These are phyloP conservation scores for Orientallactaga sibirica DNA, from an alignment of 2,797 vertebrate genomes.

Conservation along the genomic window DNA sequence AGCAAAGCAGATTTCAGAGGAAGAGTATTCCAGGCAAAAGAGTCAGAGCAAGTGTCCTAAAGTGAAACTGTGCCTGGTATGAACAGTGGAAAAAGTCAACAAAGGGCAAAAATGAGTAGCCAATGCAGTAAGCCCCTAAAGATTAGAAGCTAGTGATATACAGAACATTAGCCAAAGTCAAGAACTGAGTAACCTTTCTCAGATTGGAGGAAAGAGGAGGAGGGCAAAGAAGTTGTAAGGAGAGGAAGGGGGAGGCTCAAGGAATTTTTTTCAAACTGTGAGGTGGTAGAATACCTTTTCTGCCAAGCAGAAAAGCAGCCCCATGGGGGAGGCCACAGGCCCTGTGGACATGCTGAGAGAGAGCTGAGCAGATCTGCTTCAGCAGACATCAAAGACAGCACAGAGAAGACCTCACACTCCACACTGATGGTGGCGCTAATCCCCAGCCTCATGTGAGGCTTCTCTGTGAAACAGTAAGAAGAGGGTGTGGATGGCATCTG, in stretches of 20 bases:
- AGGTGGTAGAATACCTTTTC: background rate
- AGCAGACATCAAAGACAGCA: background rate
- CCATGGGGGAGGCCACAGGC: background rate
- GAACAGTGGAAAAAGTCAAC: background rate
- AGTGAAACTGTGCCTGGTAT: background rate
- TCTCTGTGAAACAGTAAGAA: background rate
- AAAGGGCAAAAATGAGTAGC: background rate
- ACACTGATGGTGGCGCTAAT: background rate
- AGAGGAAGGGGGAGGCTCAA: background rate
- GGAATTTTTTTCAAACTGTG: background rate
- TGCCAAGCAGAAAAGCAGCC: background rate
- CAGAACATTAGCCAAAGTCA: background rate
- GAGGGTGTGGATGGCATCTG: background rate
- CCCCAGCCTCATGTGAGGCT: background rate
- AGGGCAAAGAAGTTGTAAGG: background rate
- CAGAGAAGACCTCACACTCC: background rate
- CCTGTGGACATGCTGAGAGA: background rate
- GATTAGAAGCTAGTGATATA: background rate
- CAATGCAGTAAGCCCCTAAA: background rate
- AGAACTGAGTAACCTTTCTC: background rate
- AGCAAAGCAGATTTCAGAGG: background rate
- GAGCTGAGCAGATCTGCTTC: background rate
- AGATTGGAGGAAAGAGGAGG: background rate
- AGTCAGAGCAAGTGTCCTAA: background rate
- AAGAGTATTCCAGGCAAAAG: background rate